Conservation (phyloP, 2,113 vertebrate species). For the Misgurnus mizolepis region DNA sequence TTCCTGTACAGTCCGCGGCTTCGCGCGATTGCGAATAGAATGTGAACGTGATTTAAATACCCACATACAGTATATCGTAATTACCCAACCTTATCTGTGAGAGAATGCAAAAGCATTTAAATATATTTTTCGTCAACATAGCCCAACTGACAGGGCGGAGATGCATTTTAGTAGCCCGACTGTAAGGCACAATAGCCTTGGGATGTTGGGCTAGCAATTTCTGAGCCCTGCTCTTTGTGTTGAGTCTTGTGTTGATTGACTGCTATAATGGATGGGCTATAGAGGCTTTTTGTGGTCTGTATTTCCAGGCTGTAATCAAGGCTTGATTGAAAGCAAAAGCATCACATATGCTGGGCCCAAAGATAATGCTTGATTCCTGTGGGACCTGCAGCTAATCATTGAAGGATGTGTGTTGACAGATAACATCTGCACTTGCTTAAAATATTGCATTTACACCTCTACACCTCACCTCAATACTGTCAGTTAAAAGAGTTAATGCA, state of each 20-base stretch:
- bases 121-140: too few species aligned
- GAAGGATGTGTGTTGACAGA: slow-evolving; percentile 15
- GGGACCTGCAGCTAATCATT: slow-evolving; percentile 15
- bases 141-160: too few species aligned
- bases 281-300: slow-evolving; percentile 25
- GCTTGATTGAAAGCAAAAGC: slow-evolving; percentile 35
- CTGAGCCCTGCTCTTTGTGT: slow-evolving; percentile 5
- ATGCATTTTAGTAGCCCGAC: too few species aligned
- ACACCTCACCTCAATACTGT: background rate
- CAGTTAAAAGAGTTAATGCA: background rate
- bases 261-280: background rate
- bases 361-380: slow-evolving; percentile 1
- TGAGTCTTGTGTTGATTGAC: slow-evolving; percentile 23
- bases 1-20: too few species aligned
- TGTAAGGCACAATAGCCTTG: too few species aligned
- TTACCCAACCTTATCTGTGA: too few species aligned
- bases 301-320: slow-evolving; percentile 31
- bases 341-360: background rate
- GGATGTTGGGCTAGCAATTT: background rate
- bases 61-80: too few species aligned
- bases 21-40: too few species aligned
- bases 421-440: slow-evolving; percentile 13
- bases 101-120: too few species aligned
- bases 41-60: too few species aligned
- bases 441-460: background rate